Evolutionary conservation across 1,140 invertebrate species (phyloP), one percentile per base, ranked within the genome.

Genomic region (Drosophila arizonae): DNA sequence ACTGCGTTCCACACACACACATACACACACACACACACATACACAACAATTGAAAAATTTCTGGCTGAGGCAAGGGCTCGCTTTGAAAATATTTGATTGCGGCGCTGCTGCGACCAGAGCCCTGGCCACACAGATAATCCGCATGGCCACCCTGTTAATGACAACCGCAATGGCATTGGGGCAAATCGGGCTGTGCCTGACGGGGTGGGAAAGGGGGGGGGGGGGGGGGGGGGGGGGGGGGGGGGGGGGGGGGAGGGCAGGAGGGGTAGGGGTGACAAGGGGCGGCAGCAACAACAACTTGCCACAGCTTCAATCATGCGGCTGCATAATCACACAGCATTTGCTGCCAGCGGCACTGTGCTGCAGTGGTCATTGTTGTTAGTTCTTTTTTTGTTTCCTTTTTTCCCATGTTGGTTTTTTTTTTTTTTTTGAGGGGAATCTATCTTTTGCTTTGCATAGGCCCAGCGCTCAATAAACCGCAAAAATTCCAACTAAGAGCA

Each of bases 131-230:
- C 43, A 67, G 48, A 72, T 72, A 67, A 72, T 72, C 70, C 64
- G 58, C 57, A 69, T 56, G 56, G 43, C 72, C 66, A 69, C 58
- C 72, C 58, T 74, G 65, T 74, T 73, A 77, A 77, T 77, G 75
- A 74, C 75, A 77, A 54, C 30, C 69, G 33, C 43, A 57, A 41
- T 41, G 11, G 43, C 63, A 66, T 11, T 55, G 51, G 28, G 15
- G 30, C 43, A 69, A 54, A 67, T 51, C 26, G 24, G 13, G 26
- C 46, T 50, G 26, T 6, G 50, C 50, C 26, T 30, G 28, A 30
- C 6, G 28, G 17, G 6, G 28, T 13, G 15, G n/a, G n/a, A n/a
- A n/a, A 50, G 24, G 26, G 4, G 15, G 2, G 50, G 8, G 1
- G 1, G n/a, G 1, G 1, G n/a, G 26, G 48, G 39, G 30, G 13